Evolutionary conservation across 2,888 invertebrate species (phyloP), one percentile per base, ranked within the genome.

Genomic region (Tribolium freemani): DNA sequence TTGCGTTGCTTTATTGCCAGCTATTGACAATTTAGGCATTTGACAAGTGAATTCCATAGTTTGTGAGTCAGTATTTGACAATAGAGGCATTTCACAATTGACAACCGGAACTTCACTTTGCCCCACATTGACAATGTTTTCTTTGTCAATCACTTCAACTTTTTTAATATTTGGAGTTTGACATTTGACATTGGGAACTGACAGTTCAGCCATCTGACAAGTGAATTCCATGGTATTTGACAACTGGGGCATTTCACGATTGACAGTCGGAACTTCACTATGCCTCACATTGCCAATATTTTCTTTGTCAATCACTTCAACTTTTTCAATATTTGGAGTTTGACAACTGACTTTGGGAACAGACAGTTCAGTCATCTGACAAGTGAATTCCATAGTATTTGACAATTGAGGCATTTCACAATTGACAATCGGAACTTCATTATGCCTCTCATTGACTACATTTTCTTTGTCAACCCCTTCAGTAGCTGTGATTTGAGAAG

Each of bases 311-410:
- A 10, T 56, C 1, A 13, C 13, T 38, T 30, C 31, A 26, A 11
- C 56, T 10, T 54, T 16, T 16, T 16, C 16, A 16, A 16, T 16
- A 16, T 16, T 16, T 16, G 2, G 1, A 16, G 16, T 16, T 16
- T 16, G 16, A 16, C 16, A 16, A 1, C 2, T 16, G 16, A 16
- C 2, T 16, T 16, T 16, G 16, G 16, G 16, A 16, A 16, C 2
- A 1, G 16, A 16, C 16, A 16, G 26, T 38, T 67, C 30, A 11
- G 54, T 30, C 10, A 54, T 9, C 26, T 64, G 70, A 64, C 70
- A 70, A 13, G 70, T 70, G 8, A 70, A 64, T 45, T 63, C 70
- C 64, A 63, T 64, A 31, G 26, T 26, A 26, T 45, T 45, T 11
- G 26, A 26, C 5, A 26, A 5, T 26, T 1, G 26, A 3, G 26